Conservation (phyloP, 2,797 vertebrate genomes). For the Nyctalus aviator region DNA sequence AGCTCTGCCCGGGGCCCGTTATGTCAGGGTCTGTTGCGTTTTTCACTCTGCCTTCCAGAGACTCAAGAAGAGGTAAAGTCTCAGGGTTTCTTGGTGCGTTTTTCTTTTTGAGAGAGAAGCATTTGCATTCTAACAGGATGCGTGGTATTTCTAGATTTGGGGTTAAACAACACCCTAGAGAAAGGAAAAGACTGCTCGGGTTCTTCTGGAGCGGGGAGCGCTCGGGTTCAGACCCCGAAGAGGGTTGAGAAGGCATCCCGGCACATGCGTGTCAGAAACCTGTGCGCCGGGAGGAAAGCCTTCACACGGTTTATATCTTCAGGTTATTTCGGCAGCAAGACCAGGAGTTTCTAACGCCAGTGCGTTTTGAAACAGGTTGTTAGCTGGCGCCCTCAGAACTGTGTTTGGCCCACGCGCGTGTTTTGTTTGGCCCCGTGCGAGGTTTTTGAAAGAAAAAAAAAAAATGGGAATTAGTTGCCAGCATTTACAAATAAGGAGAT, state of each 20-base stretch:
- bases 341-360: slow-evolving; percentile 1
- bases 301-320: slow-evolving; percentile 51
- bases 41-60: background rate
- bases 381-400: slow-evolving; percentile 64
- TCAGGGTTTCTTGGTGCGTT: background rate
- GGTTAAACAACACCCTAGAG: background rate
- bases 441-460: background rate
- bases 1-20: background rate
- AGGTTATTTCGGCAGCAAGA: slow-evolving; percentile 46
- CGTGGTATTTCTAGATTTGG: background rate
- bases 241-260: slow-evolving; percentile 10
- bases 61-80: background rate
- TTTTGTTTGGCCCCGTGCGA: slow-evolving; percentile 66
- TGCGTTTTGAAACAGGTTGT: slow-evolving; percentile 65
- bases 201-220: background rate
- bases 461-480: slow-evolving; percentile 50
- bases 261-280: slow-evolving; percentile 13
- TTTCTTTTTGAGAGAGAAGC: background rate
- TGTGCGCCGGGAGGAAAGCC: slow-evolving; percentile 24
- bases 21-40: background rate
- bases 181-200: background rate
- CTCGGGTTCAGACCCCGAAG: slow-evolving; percentile 2
- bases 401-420: slow-evolving; percentile 49
- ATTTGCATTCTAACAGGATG: slow-evolving; percentile 2
- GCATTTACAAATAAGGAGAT: slow-evolving; percentile 71